Conservation (phyloP, 1,140 invertebrate genomes). For the Ips nitidus region DNA sequence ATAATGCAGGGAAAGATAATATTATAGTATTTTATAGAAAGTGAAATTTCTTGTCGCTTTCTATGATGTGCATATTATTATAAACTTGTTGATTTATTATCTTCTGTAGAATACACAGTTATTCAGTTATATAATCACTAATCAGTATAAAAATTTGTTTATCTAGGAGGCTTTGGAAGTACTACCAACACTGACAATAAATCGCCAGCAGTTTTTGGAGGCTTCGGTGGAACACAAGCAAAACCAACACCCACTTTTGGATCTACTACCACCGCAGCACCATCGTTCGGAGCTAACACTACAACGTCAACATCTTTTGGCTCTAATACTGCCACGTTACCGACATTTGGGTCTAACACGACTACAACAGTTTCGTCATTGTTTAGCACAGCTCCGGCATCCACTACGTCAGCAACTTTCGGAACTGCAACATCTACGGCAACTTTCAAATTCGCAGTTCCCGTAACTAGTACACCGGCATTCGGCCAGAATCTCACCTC, state of each 20-base stretch:
- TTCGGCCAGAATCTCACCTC: not conserved
- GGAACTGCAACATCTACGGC: not conserved
- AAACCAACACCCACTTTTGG: conserved; percentile 7
- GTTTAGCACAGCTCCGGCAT: conserved; percentile 5
- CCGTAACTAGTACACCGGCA: conserved; percentile 3
- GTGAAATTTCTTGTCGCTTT: no score
- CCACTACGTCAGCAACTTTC: conserved; percentile 12
- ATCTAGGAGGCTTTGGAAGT: no score
- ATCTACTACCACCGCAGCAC: conserved; percentile 5
- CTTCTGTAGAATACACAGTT: no score
- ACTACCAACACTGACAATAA: not conserved
- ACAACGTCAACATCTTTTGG: conserved; percentile 5
- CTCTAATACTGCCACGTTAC: conserved; percentile 4
- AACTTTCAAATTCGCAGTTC: not conserved
- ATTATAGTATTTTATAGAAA: no score
- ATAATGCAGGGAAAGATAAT: no score
- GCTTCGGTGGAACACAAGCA: not conserved
- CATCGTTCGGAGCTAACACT: conserved; percentile 5
- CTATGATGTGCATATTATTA: no score
- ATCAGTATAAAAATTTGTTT: no score
- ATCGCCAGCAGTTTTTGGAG: not conserved
- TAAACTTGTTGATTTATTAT: no score
- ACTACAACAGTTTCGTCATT: not conserved
- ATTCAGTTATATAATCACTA: no score
- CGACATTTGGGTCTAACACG: conserved; percentile 6